Conservation (phyloP, 2,888 invertebrate genomes). For the Camptogramma bilineatum region DNA sequence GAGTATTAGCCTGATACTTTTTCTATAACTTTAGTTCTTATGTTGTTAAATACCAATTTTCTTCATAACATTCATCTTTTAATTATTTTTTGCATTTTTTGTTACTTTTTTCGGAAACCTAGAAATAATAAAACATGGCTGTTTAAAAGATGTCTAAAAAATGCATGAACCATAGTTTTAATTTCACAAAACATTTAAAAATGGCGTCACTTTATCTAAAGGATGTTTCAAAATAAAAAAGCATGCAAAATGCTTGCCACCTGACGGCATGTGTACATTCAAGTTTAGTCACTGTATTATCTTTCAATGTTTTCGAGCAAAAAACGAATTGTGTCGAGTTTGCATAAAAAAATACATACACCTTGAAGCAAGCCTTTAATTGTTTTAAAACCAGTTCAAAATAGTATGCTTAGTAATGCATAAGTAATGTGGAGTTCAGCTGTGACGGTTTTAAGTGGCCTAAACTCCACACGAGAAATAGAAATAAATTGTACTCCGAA, state of each 20-base stretch:
- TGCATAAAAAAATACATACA: conserved; percentile 28
- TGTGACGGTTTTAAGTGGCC: background rate
- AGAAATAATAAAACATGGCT: no score
- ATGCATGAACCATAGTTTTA: no score
- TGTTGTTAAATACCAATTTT: no score
- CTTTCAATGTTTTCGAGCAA: conserved; percentile 66
- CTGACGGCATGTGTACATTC: conserved; percentile 73
- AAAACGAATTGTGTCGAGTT: conserved; percentile 34
- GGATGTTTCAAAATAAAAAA: conserved; percentile 54
- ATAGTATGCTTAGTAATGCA: background rate
- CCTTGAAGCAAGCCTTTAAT: conserved; percentile 27
- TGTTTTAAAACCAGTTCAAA: conserved; percentile 1
- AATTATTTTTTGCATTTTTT: no score
- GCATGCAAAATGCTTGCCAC: conserved; percentile 57
- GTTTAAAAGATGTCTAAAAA: no score
- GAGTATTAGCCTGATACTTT: no score
- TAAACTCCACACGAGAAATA: no score
- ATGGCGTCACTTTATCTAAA: conserved; percentile 11
- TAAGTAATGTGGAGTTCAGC: background rate
- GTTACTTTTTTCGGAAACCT: no score
- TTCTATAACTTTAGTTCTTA: no score
- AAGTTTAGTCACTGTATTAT: conserved; percentile 66
- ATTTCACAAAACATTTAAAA: background rate
- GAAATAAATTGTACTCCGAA: no score
- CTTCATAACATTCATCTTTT: no score